Base-by-base conservation (phyloP, 2,888 invertebrate genomes). In the Erebia aethiops region DNA sequence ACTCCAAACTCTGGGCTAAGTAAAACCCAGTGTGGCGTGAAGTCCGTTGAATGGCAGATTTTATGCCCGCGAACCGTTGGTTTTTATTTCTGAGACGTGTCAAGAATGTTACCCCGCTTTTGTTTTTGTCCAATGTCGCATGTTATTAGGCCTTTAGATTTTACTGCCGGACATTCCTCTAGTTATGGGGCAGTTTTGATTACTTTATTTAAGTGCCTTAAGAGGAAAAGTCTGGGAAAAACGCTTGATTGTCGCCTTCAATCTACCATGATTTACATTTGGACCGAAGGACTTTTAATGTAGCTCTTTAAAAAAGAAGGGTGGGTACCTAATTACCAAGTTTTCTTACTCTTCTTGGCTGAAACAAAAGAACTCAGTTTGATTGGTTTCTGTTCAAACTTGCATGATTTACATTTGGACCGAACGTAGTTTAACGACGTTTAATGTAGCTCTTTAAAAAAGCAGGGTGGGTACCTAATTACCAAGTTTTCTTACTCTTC, bases 31-130 rank as follows among this genome's bases (percentile, higher is more conserved):
- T 67, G 77, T 71, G 64, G 75, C 78, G 78, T 75, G 71, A 77
- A 76, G 72, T 75, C 73, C 75, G 74, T 67, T 41, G 66, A 74
- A 73, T 71, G 56, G 71, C 68, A 63, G 70, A 70, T 76, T 78
- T 78, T 76, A 77, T 76, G 72, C 71, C 72, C 74, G 74, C 69
- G 71, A 69, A 72, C 72, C 71, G 72, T 73, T 68, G 76, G 75
- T 71, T 79, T 79, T 80, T 79, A 79, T 80, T 77, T 75, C 73
- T 58, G 56, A 73, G 69, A 79, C 77, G 79, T 80, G 79, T 77
- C 71, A 70, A 67, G 79, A 79, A 78, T 78, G 68, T 75, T 72
- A 74, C 74, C 75, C 71, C 74, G 65, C 64, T 74, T 75, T 77
- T 78, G 78, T 79, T 78, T 74, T 74, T 71, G 73, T 70, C 62